These are phyloP conservation scores for Prionailurus viverrinus DNA, from an alignment of 2,113 vertebrate species.

Conservation along the genomic window DNA sequence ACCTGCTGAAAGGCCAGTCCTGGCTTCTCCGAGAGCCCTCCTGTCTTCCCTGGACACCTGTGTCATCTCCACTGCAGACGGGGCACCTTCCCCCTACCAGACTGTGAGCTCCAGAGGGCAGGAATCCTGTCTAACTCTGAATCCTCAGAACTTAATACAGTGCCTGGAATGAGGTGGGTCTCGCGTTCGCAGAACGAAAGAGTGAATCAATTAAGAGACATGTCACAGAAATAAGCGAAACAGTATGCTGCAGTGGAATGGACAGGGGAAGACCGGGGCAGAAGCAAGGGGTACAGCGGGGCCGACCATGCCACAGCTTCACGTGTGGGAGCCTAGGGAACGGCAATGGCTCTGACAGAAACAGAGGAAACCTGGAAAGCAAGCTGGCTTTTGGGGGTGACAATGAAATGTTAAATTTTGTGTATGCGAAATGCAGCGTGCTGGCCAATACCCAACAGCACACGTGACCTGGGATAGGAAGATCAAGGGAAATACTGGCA, in stretches of 20 bases:
- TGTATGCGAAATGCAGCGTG: background rate
- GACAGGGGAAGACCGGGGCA: background rate
- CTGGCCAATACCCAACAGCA: background rate
- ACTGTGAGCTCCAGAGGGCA: background rate
- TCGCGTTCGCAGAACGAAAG: background rate
- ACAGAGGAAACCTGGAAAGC: background rate
- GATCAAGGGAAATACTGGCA: background rate
- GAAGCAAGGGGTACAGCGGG: background rate
- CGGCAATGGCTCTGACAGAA: background rate
- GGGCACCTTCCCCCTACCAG: background rate
- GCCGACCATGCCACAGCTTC: background rate
- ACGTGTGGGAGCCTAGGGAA: background rate
- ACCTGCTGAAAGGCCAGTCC: background rate
- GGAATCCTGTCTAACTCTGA: background rate
- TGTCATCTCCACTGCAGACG: background rate
- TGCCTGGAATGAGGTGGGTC: background rate
- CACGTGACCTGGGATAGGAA: background rate
- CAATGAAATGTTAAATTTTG: background rate
- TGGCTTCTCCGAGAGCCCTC: background rate
- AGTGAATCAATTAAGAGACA: background rate
- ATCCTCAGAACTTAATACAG: background rate
- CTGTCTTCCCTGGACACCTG: background rate
- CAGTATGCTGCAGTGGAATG: background rate
- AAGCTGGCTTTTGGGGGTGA: background rate
- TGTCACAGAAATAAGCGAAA: background rate